Evolutionary conservation across 2,888 invertebrate genomes (phyloP), one percentile per base, ranked within the genome.

Genomic region (Melangyna quadrimaculata): DNA sequence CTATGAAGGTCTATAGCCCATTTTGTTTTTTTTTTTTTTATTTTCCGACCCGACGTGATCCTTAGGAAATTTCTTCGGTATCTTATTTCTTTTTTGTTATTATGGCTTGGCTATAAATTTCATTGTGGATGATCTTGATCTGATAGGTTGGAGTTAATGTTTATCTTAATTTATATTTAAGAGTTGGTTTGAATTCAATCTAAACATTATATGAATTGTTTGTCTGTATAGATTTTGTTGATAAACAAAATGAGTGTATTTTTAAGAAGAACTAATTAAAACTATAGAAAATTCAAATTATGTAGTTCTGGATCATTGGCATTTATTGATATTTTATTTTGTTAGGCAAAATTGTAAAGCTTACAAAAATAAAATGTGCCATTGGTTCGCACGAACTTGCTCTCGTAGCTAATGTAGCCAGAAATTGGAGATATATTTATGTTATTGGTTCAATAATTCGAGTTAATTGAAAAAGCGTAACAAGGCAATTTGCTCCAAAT

Each of bases 121-220:
- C 71, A 74, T 78, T 51, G 74, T 79, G 57, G 83, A 79, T 79
- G 74, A 74, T 75, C 51, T 75, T 79, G 74, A 74, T 75, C 51
- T 75, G 57, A 65, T 70, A 51, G 74, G 71, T 37, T 12, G 24
- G 45, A 70, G 71, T 48, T 79, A 29, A 43, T 67, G 59, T 79
- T 53, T 67, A 79, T 27, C 53, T 22, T 22, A 37, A 63, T 51
- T 53, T 55, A 17, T 70, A 32, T 65, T 70, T 65, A 32, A n/a
- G n/a, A n/a, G 12, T 69, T 45, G 59, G 48, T 40, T 59, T 61
- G 22, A 17, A 53, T 32, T 19, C 19, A 45, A 74, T 55, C 63
- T 55, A 70, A 80, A 74, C 74, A 63, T 48, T 10, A 61, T 61
- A 55, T 59, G 48, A 70, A 74, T 69, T 77, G 35, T 57, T 55